Evolutionary conservation across 1,140 invertebrate genomes (phyloP).

Genomic region (Aphelenchoides besseyi): DNA sequence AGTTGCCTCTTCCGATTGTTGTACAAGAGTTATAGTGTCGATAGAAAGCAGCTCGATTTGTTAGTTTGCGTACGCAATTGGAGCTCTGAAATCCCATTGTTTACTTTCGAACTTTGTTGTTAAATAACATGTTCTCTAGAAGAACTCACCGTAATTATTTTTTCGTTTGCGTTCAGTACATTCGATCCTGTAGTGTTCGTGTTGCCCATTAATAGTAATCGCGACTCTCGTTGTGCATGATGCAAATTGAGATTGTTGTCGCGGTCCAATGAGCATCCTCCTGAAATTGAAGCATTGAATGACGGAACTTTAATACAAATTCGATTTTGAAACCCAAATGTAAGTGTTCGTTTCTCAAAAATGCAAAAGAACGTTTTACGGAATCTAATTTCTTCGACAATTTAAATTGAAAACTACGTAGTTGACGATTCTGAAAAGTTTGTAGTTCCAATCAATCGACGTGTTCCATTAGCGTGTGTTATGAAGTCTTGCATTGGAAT

Average conservation of each 20-base stretch:
- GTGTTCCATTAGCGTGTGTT: too few relatives aligned
- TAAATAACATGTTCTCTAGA: slow-evolving; percentile 1
- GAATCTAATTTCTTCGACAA: too few relatives aligned
- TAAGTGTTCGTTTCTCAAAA: too few relatives aligned
- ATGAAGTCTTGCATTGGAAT: too few relatives aligned
- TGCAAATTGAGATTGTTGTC: slow-evolving; percentile 21
- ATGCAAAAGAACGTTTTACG: too few relatives aligned
- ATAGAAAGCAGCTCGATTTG: slow-evolving; percentile 39
- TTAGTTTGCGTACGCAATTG: slow-evolving; percentile 20
- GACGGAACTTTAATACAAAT: slow-evolving; percentile 1
- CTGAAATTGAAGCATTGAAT: slow-evolving; percentile 21
- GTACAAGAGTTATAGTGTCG: slow-evolving; percentile 40
- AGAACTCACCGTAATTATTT: slow-evolving; percentile 27
- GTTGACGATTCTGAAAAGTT: too few relatives aligned
- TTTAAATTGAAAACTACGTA: too few relatives aligned
- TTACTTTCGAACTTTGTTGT: too few relatives aligned
- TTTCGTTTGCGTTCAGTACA: slow-evolving; percentile 27
- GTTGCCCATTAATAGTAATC: neutral
- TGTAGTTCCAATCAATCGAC: too few relatives aligned
- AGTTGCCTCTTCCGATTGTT: slow-evolving; percentile 45
- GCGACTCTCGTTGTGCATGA: slow-evolving; percentile 10
- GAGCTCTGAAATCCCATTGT: slow-evolving; percentile 24
- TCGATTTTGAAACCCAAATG: too few relatives aligned
- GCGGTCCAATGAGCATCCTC: slow-evolving; percentile 31
- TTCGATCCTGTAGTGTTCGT: slow-evolving; percentile 4